Base-by-base conservation (phyloP, 1,140 invertebrate species). In the Brachionus paranguensis region DNA sequence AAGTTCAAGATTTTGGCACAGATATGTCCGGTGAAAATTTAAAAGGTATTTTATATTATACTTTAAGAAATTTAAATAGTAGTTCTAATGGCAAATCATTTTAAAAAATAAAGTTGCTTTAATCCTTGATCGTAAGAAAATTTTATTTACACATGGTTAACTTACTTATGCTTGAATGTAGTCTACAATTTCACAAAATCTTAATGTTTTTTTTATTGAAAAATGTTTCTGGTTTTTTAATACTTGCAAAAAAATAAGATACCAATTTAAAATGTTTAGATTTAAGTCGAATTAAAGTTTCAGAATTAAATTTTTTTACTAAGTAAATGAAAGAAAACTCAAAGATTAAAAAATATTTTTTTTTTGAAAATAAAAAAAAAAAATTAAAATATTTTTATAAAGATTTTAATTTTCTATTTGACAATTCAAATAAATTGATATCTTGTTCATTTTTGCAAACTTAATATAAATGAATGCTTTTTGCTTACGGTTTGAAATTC, bases 11-110 rank as follows among this genome's bases (percentile, higher is more conserved):
- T 27, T 64, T 81, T 41, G 53, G 17, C 10, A 3, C 11, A 27
- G 78, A 81, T 14, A 41, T 12, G 0, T 24, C 78, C 78, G 72
- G 72, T 76, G 78, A 81, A 20, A 81, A 47, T 68, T 60, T 81
- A 64, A 68, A 81, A 81, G 78, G 78, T 81, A 81, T 43, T 60
- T 60, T 45, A 29, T 2, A 8, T 11, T 1, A 6, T 11, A 17
- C 55, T 17, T 27, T 64, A 10, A 37, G 1, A 53, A 50, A 37
- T 79, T 4, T 2, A 43, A 74, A 45, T 24, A 74, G 27, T 10
- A 45, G 33, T 29, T 70, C 6, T 50, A 76, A 50, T 76, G 17
- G 24, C 24, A 24, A 47, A 50, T 50, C 11, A 27, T 76, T 76
- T 50, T 53, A 14, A 24, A 17, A 74, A 47, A 53, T n/a, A 37